phyloP scores from a whole-genome alignment of 37 sponge, comb jelly and placozoan species.

The Halisarca cf. caerulea region DNA sequence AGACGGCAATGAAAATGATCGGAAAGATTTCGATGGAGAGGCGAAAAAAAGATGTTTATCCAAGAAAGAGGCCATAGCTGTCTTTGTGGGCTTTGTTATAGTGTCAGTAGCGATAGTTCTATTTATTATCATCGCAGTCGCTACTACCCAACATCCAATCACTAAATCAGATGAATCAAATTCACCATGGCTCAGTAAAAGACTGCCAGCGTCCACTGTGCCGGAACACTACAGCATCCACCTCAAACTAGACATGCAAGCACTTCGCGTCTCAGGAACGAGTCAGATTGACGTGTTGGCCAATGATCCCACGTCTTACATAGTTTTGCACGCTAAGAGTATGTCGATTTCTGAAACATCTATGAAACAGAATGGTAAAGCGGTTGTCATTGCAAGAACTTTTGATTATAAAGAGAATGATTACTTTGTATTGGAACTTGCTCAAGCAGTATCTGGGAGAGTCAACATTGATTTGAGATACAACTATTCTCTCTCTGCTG shows the following conservation, averaged over 20 bases:
- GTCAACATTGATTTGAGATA: conserved; percentile 38
- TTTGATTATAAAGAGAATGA: conserved; percentile 40
- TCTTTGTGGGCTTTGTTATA: conserved; percentile 33
- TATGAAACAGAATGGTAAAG: background rate
- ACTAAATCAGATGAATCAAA: background rate
- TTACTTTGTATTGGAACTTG: conserved; percentile 55
- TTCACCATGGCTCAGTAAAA: conserved; percentile 60
- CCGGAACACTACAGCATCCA: conserved; percentile 59
- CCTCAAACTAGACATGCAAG: conserved; percentile 54
- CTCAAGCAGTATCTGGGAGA: background rate
- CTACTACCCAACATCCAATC: background rate
- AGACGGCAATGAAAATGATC: background rate
- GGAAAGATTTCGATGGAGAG: background rate
- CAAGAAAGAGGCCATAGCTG: conserved; percentile 48
- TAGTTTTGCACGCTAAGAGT: conserved; percentile 64
- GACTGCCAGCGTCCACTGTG: conserved; percentile 55
- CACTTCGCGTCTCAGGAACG: conserved; percentile 52
- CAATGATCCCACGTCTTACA: background rate
- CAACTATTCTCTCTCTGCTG: conserved; percentile 60
- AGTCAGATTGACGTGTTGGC: conserved; percentile 40
- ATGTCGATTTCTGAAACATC: conserved; percentile 48
- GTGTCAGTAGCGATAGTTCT: conserved; percentile 29
- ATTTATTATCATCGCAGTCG: conserved; percentile 32
- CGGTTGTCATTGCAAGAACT: background rate
- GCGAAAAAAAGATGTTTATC: background rate